Conservation (phyloP, 92 coral and sea anemone species). For the Phenganax subtilis region DNA sequence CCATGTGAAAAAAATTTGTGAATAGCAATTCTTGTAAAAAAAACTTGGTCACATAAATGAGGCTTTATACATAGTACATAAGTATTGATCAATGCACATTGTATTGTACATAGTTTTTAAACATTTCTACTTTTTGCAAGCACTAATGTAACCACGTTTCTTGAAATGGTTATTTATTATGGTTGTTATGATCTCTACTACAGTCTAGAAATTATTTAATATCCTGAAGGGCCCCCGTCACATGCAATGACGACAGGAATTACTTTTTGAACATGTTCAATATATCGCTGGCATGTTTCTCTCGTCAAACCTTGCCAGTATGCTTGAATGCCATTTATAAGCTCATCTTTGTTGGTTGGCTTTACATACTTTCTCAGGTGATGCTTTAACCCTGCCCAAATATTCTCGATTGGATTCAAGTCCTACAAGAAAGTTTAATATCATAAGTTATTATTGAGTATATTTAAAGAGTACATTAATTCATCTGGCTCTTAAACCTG, state of each 20-base stretch:
- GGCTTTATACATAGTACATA: too few species aligned
- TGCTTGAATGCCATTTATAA: constrained; percentile 39
- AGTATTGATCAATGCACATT: too few species aligned
- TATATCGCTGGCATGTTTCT: constrained; percentile 46
- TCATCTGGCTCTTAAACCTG: background rate
- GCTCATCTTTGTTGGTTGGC: constrained; percentile 48
- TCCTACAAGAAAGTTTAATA: constrained; percentile 19
- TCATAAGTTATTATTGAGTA: background rate
- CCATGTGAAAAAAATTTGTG: background rate
- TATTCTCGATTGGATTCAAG: constrained; percentile 40
- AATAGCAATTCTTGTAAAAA: too few species aligned
- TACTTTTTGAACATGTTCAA: constrained; percentile 40
- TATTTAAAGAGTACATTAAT: background rate
- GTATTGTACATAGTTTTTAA: background rate
- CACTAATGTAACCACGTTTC: background rate
- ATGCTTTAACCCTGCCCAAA: constrained; percentile 45
- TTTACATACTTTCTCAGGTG: constrained; percentile 41
- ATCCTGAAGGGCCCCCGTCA: constrained; percentile 42
- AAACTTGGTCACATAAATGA: too few species aligned
- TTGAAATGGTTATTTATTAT: constrained; percentile 2
- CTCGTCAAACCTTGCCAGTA: constrained; percentile 42
- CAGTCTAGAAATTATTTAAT: constrained; percentile 1
- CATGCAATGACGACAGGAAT: constrained; percentile 42
- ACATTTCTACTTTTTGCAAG: constrained; percentile 13
- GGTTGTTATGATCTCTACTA: background rate